Base-by-base conservation (phyloP, 1,140 invertebrate genomes). In the Drosophila ercepeae region DNA sequence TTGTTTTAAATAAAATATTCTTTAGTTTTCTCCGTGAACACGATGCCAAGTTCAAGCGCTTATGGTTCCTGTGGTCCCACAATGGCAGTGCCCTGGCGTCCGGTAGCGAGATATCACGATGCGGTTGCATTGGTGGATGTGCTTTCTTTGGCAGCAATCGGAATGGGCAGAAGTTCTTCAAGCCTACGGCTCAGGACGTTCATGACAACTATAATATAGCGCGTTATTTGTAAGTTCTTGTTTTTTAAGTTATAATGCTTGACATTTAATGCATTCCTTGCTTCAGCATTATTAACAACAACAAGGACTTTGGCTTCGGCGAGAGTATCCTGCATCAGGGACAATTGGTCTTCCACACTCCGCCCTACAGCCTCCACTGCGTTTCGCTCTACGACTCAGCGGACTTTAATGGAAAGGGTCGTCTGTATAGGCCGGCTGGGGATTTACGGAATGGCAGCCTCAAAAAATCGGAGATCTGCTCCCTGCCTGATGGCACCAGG, bases 121-220 rank as follows among this genome's bases (percentile, higher is more conserved):
- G 99, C 92, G 98, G 98, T 0, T 99, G 99, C 92, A 95, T 97
- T 39, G 98, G 98, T 2, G 98, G 98, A 0, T 99, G 97, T 89
- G 92, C 93, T 11, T 99, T 99, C 92, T 99, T 99, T 91, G 98
- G 98, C 3, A 95, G 93, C 42, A 98, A 97, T 90, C 93, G 93
- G 76, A 98, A 98, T 91, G 97, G 98, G 0, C 91, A 94, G 14
- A 94, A 94, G 72, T 98, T 99, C 90, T 97, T 99, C 59, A 96
- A 97, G 83, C 96, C 97, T 0, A 95, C 93, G 74, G 93, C 94
- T 19, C 94, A 95, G 46, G 97, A 98, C 92, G 92, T 96, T 42
- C 93, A 94, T 45, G 96, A 97, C 79, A 96, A 96, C 2, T 93
- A 96, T 21, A 97, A 97, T 76, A 94, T 97, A 52, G 96, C 96